phyloP scores from a whole-genome alignment of 2,797 vertebrate species.

The Columba guinea region DNA sequence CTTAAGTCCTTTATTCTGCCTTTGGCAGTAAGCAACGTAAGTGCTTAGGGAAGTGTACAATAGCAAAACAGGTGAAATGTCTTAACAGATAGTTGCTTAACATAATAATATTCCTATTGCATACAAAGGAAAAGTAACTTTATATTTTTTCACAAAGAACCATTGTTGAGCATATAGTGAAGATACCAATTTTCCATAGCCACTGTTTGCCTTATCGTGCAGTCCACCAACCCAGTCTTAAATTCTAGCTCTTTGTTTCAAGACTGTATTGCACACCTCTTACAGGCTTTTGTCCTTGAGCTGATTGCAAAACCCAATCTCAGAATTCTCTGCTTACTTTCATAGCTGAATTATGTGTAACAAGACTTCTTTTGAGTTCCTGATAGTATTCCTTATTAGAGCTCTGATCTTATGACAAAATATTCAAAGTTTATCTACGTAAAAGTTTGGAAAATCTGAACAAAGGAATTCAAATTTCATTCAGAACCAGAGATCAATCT shows the following conservation, averaged over 20 bases:
- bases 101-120: not conserved
- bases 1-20: not conserved
- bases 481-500: not conserved
- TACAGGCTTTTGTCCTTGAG: not conserved
- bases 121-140: not conserved
- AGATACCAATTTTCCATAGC: not conserved
- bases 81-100: not conserved
- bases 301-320: not conserved
- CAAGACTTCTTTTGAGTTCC: not conserved
- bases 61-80: not conserved
- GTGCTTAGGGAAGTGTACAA: not conserved
- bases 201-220: not conserved
- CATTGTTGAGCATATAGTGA: accelerated
- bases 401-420: not conserved
- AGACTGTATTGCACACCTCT: not conserved
- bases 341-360: not conserved
- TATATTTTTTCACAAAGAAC: not conserved
- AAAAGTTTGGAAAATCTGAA: not conserved
- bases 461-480: not conserved
- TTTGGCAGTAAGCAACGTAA: not conserved
- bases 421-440: not conserved
- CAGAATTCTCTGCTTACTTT: not conserved
- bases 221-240: not conserved
- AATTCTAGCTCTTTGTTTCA: not conserved
- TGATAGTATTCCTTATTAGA: not conserved